phyloP scores from a whole-genome alignment of 2,888 invertebrate species.

The Pollenia labialis region DNA sequence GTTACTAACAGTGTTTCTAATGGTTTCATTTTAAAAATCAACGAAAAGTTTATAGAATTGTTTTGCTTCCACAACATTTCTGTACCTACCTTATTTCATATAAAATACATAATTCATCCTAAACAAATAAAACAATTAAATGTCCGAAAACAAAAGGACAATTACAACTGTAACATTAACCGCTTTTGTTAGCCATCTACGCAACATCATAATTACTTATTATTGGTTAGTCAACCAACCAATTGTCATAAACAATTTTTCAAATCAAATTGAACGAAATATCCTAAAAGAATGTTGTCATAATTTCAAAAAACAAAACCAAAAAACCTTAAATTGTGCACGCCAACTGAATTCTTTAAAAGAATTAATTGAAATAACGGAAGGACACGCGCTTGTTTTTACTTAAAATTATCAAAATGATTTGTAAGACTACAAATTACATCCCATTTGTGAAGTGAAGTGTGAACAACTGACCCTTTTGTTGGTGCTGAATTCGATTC shows the following conservation, averaged over 20 bases:
- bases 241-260: not conserved
- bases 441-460: constrained; percentile 64
- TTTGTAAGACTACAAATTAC: constrained; percentile 50
- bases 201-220: constrained; percentile 28
- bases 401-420: not conserved
- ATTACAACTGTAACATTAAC: constrained; percentile 12
- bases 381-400: constrained; percentile 9
- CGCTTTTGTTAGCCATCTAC: not conserved
- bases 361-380: not conserved
- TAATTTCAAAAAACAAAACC: not conserved
- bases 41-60: too few species aligned
- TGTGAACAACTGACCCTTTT: constrained; percentile 65
- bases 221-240: constrained; percentile 8
- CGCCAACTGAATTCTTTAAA: constrained; percentile 25
- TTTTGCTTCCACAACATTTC: not conserved
- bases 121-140: constrained; percentile 31
- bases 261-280: not conserved
- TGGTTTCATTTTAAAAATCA: not conserved
- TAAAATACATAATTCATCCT: constrained; percentile 4
- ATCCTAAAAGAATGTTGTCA: not conserved
- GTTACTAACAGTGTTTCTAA: too few species aligned
- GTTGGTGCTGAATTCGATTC: constrained; percentile 5
- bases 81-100: constrained; percentile 8
- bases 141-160: constrained; percentile 24
- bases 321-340: constrained; percentile 12